Base-by-base conservation (phyloP, 53 echinoderm and acorn worm genomes). In the Mesocentrotus franciscanus region DNA sequence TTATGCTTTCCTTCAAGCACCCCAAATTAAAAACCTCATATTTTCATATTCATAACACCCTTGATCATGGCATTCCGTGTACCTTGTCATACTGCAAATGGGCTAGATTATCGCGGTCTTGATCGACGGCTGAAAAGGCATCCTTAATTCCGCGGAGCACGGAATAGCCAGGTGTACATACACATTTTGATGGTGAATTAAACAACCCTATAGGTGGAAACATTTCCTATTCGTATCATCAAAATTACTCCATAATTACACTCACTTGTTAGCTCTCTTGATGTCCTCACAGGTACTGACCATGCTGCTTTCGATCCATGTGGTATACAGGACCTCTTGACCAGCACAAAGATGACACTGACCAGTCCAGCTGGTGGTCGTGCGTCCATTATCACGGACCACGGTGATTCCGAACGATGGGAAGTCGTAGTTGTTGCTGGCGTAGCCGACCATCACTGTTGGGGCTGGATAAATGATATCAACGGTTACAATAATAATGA, bases 291-390 rank as follows among this genome's bases (percentile, higher is more conserved):
- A 98, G 7, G 96, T 95, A 60, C 92, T 90, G 55, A 97, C 97
- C 96, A 96, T 96, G 32, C 95, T 96, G 29, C 96, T 98, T 33
- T 96, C 71, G 7, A 98, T 94, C 98, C 98, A 98, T 24, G 97
- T 98, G 90, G 98, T 98, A 76, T 97, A 90, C 14, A 98, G 96
- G 60, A 97, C 96, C 70, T 98, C 98, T 9, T 97, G 95, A 34
- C 96, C 97, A 36, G 57, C 98, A 66, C 98, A 98, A 16, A 97
- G 85, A 71, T 97, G 97, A 84, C 98, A 98, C 93, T 98, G 98
- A 87, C 98, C 98, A 29, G 98, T 98, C 98, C 98, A 98, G 92
- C 98, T 98, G 36, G 92, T 97, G 62, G 98, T 97, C 85, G 94
- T 60, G 27, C 90, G 89, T 4, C 98, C 98, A 75, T 98, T 98